These are phyloP conservation scores for Diglossa cyanea DNA, from an alignment of 2,797 vertebrate species.

Conservation along the genomic window DNA sequence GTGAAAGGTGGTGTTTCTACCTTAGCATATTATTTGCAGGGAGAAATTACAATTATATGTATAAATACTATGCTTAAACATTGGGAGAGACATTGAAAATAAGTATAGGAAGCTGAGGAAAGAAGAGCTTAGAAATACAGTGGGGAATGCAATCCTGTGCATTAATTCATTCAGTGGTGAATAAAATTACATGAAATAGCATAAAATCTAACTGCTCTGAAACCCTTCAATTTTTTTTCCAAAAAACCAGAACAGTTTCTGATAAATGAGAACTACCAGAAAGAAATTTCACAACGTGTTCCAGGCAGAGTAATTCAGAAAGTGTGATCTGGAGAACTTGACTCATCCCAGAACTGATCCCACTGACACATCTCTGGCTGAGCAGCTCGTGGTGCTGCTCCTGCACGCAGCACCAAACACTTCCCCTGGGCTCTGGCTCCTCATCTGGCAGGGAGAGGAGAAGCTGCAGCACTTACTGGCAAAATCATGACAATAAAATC, in stretches of 20 bases:
- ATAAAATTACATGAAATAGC: not conserved
- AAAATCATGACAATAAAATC: not conserved
- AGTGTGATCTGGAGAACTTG: not conserved
- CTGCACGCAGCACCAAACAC: not conserved
- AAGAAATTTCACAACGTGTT: not conserved
- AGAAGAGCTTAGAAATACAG: not conserved
- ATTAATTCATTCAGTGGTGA: not conserved
- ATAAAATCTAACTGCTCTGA: not conserved
- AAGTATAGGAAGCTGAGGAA: not conserved
- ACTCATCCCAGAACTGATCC: slow-evolving; percentile 53
- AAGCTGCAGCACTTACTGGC: not conserved
- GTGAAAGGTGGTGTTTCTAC: not conserved
- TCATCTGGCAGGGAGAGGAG: not conserved
- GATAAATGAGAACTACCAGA: slow-evolving; percentile 19
- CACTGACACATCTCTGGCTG: slow-evolving; percentile 5
- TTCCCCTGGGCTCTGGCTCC: not conserved
- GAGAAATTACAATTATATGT: not conserved
- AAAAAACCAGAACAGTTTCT: slow-evolving; percentile 21
- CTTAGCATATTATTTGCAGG: not conserved
- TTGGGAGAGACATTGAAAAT: not conserved
- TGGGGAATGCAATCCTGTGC: not conserved
- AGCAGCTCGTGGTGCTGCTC: not conserved
- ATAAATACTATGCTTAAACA: not conserved
- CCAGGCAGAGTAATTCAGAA: slow-evolving; percentile 54
- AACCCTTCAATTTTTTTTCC: not conserved